phyloP scores from a whole-genome alignment of 2,888 invertebrate species.

The Callimorpha dominula region DNA sequence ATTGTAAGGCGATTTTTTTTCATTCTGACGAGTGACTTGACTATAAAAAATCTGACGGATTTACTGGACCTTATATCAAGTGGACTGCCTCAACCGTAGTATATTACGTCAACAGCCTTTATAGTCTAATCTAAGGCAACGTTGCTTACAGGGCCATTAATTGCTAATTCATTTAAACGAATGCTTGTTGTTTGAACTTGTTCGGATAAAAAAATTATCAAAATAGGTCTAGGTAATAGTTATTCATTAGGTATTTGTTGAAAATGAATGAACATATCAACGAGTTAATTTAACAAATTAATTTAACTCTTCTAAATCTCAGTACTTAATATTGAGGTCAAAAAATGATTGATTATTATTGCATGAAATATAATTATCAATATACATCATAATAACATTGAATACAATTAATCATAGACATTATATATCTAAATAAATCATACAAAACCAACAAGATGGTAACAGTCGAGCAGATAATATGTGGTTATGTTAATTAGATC shows the following conservation, averaged over 20 bases:
- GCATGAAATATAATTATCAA: constrained; percentile 22
- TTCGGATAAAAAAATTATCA: background rate
- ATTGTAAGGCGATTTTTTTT: too few relatives aligned
- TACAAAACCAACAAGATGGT: constrained; percentile 43
- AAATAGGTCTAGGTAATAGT: background rate
- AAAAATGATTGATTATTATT: constrained; percentile 38
- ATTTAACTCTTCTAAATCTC: background rate
- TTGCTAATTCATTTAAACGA: background rate
- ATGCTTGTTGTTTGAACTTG: background rate
- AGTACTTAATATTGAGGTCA: constrained; percentile 20
- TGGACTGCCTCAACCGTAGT: background rate
- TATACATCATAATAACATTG: constrained; percentile 42
- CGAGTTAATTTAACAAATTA: background rate
- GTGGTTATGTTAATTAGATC: constrained; percentile 49
- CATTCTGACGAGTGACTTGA: too few relatives aligned
- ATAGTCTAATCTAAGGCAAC: background rate
- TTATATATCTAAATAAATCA: constrained; percentile 41
- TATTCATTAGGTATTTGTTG: background rate
- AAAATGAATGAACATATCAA: background rate
- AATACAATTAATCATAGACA: constrained; percentile 35
- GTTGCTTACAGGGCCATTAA: background rate
- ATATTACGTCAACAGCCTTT: background rate
- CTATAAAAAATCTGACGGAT: too few relatives aligned
- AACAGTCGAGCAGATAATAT: constrained; percentile 25
- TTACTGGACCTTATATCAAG: background rate